These are phyloP conservation scores for Hippopotamus amphibius DNA, from an alignment of 2,113 vertebrate species.

Conservation along the genomic window DNA sequence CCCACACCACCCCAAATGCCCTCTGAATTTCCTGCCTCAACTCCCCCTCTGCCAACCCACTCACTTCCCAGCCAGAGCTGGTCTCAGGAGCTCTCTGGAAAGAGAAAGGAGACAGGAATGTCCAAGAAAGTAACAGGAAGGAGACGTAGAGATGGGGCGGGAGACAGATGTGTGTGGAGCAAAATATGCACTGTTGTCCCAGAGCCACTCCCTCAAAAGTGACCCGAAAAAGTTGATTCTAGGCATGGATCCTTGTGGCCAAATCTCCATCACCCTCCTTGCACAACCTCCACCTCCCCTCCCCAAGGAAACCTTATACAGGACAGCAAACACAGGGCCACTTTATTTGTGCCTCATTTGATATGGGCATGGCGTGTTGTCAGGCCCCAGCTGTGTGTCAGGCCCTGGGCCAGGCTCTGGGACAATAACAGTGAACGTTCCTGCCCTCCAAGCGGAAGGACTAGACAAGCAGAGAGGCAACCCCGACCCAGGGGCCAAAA, in stretches of 20 bases:
- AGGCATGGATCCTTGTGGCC: not conserved
- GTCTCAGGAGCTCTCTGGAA: not conserved
- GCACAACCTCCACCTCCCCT: fast-evolving
- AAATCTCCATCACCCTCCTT: not conserved
- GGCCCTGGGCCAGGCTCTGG: not conserved
- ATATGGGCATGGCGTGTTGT: fast-evolving
- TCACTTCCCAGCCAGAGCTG: not conserved
- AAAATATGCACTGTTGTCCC: not conserved
- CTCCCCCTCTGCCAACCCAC: not conserved
- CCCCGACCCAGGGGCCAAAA: not conserved
- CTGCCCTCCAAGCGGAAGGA: not conserved
- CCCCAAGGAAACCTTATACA: not conserved
- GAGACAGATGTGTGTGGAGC: not conserved
- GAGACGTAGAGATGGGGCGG: not conserved
- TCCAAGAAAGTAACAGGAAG: not conserved
- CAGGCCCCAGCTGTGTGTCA: not conserved
- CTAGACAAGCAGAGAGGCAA: not conserved
- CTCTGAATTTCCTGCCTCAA: not conserved
- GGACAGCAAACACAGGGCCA: not conserved
- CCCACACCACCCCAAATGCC: not conserved
- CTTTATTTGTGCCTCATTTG: not conserved
- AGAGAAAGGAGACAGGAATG: not conserved
- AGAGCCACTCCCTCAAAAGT: not conserved
- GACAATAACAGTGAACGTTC: too few species aligned
- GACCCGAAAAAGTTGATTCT: not conserved